Evolutionary conservation across 2,888 invertebrate species (phyloP), one percentile per base, ranked within the genome.

Genomic region (Bugulina stolonifera): DNA sequence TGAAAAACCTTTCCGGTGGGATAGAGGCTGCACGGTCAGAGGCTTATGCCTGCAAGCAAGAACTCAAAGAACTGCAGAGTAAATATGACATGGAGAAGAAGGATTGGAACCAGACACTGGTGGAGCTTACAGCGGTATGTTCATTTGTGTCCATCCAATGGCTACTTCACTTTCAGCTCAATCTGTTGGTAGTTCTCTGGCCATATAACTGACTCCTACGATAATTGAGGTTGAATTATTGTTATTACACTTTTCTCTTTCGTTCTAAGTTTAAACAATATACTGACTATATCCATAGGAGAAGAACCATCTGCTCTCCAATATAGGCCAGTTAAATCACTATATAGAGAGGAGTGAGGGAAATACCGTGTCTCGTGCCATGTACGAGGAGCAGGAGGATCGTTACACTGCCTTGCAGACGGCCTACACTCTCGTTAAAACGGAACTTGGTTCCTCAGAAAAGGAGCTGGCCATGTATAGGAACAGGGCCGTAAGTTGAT

Each of bases 281-380:
- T n/a, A n/a, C n/a, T n/a, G n/a, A n/a, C 43, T 18, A 10, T 43
- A 43, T 10, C 5, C 18, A 22, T 32, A 79, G 78, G 77, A 79
- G 72, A 77, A 77, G 73, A 77, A 77, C 35, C 72, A 72, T n/a
- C 69, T 78, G 5, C 76, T 76, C 71, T 74, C 72, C 22, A 74
- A 22, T 2, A 64, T 64, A 14, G 27, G 64, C 3, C 29, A 64
- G n/a, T 32, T 64, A 10, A 27, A 27, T 14, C 64, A 64, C 34
- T 1, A 5, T 14, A 22, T 64, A 32, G 64, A 64, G 27, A 27
- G 32, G 64, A 14, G 25, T 27, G 10, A 64, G 34, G n/a, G 14
- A 10, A 27, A 64, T 5, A 29, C 64, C 14, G 64, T 32, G 5
- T 5, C 2, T 32, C 3, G 10, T 5, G 64, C 22, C 18, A 10